Base-by-base conservation (phyloP, 2,113 vertebrate genomes). In the Seriola aureovittata region DNA sequence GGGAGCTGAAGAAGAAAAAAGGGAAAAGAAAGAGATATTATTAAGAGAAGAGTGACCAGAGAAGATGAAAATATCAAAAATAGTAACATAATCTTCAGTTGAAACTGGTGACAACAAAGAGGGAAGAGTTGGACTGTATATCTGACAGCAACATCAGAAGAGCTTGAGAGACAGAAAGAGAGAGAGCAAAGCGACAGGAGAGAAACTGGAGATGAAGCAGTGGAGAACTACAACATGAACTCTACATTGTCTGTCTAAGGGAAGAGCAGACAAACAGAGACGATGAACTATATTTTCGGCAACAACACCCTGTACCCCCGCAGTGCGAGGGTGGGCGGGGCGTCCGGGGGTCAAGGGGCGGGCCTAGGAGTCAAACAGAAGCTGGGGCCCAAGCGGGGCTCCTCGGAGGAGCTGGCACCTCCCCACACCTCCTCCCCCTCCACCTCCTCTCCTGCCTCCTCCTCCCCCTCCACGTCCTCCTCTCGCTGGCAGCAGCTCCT, bases 231-330 rank as follows among this genome's bases (percentile, higher is more conserved):
- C 71, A 19, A 70, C 75, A 29, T 89, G 81, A 92, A 80, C 46
- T 67, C 78, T 17, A 55, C 54, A 63, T 54, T 21, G 67, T 68
- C 57, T 48, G 73, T 77, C 82, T 86, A 71, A 85, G 36, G 68
- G 78, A 77, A 75, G 54, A 67, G 38, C 40, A 63, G 78, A 78
- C 75, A 50, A 50, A 55, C 80, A 38, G 78, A 95, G 93, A 91
- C 64, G 0, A 99, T 99, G 98, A 99, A 99, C 96, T 99, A 99
- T 95, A 99, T 99, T 95, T 99, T 99, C 74, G 98, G 98, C 84
- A 99, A 99, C 97, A 99, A 98, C 96, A 97, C 97, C 57, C 94
- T 98, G 63, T 98, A 97, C 96, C 97, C 97, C 78, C 97, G 97
- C 36, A 95, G 96, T 86, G 97, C 88, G 73, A 95, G 98, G 87